Evolutionary conservation across 1,140 invertebrate species (phyloP).

Genomic region (Phortica variegata): DNA sequence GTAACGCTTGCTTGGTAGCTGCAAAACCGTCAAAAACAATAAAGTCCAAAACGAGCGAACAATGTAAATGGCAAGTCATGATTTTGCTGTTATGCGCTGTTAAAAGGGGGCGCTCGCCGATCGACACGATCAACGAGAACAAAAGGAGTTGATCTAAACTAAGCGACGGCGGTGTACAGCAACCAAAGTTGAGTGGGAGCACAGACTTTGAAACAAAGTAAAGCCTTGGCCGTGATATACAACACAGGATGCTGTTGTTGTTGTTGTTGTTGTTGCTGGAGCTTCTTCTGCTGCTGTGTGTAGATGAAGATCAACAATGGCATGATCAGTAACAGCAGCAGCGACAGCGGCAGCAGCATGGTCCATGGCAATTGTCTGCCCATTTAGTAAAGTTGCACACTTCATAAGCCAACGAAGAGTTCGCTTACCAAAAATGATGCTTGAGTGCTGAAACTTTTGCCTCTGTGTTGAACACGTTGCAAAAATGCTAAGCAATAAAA

Average conservation of each 20-base stretch:
- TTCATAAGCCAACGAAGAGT: slow-evolving; percentile 46
- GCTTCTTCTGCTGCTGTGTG: not conserved
- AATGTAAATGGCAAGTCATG: slow-evolving; percentile 57
- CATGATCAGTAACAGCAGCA: not conserved
- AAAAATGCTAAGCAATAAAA: not conserved
- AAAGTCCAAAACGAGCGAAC: slow-evolving; percentile 56
- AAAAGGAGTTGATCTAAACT: slow-evolving; percentile 33
- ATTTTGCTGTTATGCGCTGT: slow-evolving; percentile 57
- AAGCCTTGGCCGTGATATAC: not conserved
- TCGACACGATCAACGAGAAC: slow-evolving; percentile 54
- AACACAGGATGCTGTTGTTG: slow-evolving; percentile 9
- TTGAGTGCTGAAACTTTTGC: not conserved
- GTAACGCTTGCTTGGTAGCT: slow-evolving; percentile 1
- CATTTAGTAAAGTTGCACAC: slow-evolving; percentile 54
- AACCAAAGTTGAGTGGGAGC: slow-evolving; percentile 28
- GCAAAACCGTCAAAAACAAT: slow-evolving; percentile 52
- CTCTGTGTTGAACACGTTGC: not conserved
- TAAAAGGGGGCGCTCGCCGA: slow-evolving; percentile 56
- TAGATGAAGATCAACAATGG: slow-evolving; percentile 23
- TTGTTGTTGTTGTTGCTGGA: slow-evolving; percentile 4
- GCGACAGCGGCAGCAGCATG: not conserved
- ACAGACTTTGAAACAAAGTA: slow-evolving; percentile 6
- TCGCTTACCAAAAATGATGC: not conserved
- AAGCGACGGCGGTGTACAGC: slow-evolving; percentile 4
- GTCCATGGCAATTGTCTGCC: slow-evolving; percentile 42